Percentiles rank a stretch among this genome's conserved stretches.
These are phyloP conservation scores for Imbricaverruca yamaguchii DNA, from an alignment of 2,888 invertebrate species.

Conservation along the genomic window DNA sequence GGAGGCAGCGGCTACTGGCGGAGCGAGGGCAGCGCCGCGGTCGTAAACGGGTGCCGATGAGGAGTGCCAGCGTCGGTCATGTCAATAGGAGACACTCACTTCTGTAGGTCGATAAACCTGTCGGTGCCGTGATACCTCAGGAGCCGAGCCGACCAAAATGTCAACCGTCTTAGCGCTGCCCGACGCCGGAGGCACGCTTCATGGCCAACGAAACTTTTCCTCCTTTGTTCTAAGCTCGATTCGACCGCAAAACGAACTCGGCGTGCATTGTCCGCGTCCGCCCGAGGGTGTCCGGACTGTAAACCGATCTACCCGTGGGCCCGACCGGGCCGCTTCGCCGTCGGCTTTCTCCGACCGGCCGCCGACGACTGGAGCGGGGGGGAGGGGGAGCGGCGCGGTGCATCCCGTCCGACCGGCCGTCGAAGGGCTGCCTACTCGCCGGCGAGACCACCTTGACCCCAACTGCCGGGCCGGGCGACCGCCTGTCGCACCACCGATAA, in stretches of 20 bases:
- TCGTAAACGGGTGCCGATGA: not conserved
- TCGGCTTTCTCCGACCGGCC: not conserved
- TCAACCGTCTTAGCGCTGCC: not conserved
- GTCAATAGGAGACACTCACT: not conserved
- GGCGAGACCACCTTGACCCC: too few species aligned
- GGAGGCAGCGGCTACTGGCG: not conserved
- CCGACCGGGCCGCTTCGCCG: not conserved
- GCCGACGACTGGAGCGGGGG: not conserved
- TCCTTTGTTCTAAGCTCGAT: not conserved
- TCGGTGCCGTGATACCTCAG: not conserved
- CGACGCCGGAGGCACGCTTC: not conserved
- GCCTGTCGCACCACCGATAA: not conserved
- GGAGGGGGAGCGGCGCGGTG: not conserved
- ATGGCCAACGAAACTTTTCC: not conserved
- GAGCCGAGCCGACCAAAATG: not conserved
- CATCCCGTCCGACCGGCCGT: not conserved
- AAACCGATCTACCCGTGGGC: not conserved
- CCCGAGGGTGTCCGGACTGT: not conserved
- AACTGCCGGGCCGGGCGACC: too few species aligned
- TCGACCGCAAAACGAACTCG: not conserved
- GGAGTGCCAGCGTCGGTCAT: not conserved
- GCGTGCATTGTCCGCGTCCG: not conserved
- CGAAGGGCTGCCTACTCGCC: not conserved
- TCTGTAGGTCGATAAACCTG: too few species aligned
- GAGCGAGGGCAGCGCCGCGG: not conserved